Conservation (phyloP, 2,888 invertebrate genomes). For the Pristionchus exspectatus region DNA sequence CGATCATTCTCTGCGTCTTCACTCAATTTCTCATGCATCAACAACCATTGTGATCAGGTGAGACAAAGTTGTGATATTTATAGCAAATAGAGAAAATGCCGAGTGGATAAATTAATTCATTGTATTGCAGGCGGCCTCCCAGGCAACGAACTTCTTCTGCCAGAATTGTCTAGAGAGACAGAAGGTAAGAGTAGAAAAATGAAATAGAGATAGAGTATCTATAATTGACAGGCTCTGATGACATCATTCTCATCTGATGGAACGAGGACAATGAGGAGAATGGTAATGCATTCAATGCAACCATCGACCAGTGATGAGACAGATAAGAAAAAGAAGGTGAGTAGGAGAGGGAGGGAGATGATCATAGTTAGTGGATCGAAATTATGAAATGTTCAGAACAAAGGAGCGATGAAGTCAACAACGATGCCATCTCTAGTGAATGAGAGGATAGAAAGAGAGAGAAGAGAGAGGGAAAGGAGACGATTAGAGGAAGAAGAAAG, state of each 20-base stretch:
- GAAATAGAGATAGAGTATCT: background rate
- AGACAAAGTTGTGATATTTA: background rate
- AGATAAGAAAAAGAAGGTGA: constrained; percentile 27
- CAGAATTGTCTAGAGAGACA: constrained; percentile 74
- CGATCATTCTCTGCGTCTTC: constrained; percentile 75
- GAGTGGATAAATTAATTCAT: background rate
- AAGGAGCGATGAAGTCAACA: constrained; percentile 43
- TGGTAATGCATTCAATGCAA: constrained; percentile 34
- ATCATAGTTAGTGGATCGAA: background rate
- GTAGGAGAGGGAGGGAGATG: background rate
- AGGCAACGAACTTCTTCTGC: constrained; percentile 78
- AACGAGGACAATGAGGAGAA: constrained; percentile 39
- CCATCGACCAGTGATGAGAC: background rate
- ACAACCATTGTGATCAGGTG: constrained; percentile 71
- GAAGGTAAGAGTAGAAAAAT: constrained; percentile 59
- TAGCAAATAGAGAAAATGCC: background rate
- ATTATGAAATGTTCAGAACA: constrained; percentile 1
- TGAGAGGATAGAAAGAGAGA: constrained; percentile 29
- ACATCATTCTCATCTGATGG: constrained; percentile 64
- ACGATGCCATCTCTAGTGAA: constrained; percentile 47
- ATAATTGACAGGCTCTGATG: constrained; percentile 57
- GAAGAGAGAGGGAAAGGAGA: constrained; percentile 23
- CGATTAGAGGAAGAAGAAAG: constrained; percentile 30
- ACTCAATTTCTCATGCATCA: constrained; percentile 74
- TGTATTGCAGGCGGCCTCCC: constrained; percentile 71